phyloP scores from a whole-genome alignment of 2,888 invertebrate species.

The Cheilosia vulpina region DNA sequence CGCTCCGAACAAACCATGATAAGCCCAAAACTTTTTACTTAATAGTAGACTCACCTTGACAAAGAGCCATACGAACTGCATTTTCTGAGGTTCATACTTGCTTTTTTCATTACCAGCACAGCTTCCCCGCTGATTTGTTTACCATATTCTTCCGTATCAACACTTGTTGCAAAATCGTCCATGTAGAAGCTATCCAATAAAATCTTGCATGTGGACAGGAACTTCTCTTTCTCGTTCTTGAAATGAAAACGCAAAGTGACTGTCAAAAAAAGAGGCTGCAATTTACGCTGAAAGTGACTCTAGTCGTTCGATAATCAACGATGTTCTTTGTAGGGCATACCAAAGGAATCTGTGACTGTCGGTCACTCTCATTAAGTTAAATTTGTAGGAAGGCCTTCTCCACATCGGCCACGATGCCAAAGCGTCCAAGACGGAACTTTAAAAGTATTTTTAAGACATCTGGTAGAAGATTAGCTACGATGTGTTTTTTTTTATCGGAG shows the following conservation, averaged over 20 bases:
- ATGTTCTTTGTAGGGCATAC: constrained; percentile 12
- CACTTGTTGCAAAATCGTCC: constrained; percentile 33
- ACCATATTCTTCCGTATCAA: constrained; percentile 38
- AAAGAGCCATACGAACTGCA: constrained; percentile 40
- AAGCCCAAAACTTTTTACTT: constrained; percentile 24
- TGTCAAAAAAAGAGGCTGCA: constrained; percentile 31
- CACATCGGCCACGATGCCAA: constrained; percentile 12
- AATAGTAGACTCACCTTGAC: constrained; percentile 11
- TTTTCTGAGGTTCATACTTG: constrained; percentile 39
- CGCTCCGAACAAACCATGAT: constrained; percentile 1
- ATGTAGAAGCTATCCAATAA: constrained; percentile 35
- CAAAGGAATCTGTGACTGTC: constrained; percentile 34
- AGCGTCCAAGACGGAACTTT: constrained; percentile 32
- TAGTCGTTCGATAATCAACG: constrained; percentile 34
- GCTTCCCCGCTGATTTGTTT: constrained; percentile 30
- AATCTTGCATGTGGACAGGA: constrained; percentile 2
- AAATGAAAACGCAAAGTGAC: too few relatives aligned
- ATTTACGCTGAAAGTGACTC: constrained; percentile 50
- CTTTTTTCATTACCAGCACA: constrained; percentile 28
- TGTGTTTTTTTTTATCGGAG: too few relatives aligned
- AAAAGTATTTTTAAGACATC: constrained; percentile 32
- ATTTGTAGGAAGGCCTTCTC: constrained; percentile 40
- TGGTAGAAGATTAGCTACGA: constrained; percentile 26
- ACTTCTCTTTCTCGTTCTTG: too few relatives aligned
- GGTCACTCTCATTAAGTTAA: constrained; percentile 15